phyloP scores from a whole-genome alignment of 1,140 invertebrate genomes.

The silkworm (Bombyx mori) region ASM3026992v2 NC_085130.1:9705501-9706000 shows the following conservation, averaged over 20 bases:
- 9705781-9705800: constrained; percentile 96
- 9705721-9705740: constrained; percentile 98
- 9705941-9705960: constrained; percentile 98
- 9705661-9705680: constrained; percentile 93
- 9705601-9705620: constrained; percentile 98
- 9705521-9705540: constrained; percentile 92
- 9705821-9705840: constrained; percentile 97
- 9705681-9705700: constrained; percentile 99
- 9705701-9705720: constrained; percentile 94
- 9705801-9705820: constrained; percentile 98
- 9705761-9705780: constrained; percentile 98
- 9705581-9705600: constrained; percentile 97
- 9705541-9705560: constrained; percentile 65
- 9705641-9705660: constrained; percentile 98
- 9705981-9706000: constrained; percentile 97
- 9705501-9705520: constrained; percentile 98
- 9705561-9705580: constrained; percentile 54
- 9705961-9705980: constrained; percentile 78
- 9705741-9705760: constrained; percentile 99
- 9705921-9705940: constrained; percentile 99
- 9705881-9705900: constrained; percentile 99
- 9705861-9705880: constrained; percentile 91
- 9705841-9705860: constrained; percentile 99
- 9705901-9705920: constrained; percentile 99
- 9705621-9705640: constrained; percentile 98